Evolutionary conservation across 2,888 invertebrate species (phyloP).

Genomic region (Lithophane semibrunnea): DNA sequence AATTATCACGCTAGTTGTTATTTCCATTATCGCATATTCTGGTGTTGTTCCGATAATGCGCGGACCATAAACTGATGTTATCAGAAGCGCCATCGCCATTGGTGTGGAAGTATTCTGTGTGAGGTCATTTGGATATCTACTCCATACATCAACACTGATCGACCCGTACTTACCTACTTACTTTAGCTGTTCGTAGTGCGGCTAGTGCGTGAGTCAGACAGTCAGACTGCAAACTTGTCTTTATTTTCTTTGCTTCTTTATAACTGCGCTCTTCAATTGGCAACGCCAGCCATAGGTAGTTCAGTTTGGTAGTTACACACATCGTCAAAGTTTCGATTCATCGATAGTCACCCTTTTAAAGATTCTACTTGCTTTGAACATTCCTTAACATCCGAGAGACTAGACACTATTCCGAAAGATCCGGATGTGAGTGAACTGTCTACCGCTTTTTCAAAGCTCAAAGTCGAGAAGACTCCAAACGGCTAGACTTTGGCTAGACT

Average conservation of each 20-base stretch:
- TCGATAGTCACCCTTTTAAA: not conserved
- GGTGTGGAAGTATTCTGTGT: slow-evolving; percentile 9
- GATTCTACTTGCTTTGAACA: not conserved
- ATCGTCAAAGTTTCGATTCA: not conserved
- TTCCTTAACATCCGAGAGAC: not conserved
- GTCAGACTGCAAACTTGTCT: not conserved
- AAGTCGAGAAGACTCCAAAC: not conserved
- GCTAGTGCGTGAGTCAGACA: too few relatives aligned
- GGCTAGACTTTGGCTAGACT: slow-evolving; percentile 11
- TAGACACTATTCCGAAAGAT: not conserved
- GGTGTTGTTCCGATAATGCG: slow-evolving; percentile 29
- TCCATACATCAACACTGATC: slow-evolving; percentile 14
- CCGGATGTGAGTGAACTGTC: not conserved
- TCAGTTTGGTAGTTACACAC: too few relatives aligned
- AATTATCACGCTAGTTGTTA: slow-evolving; percentile 25
- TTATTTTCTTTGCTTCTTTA: not conserved
- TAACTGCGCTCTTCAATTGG: not conserved
- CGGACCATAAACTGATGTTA: slow-evolving; percentile 25
- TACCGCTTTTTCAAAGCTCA: not conserved
- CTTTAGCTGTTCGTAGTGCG: not conserved
- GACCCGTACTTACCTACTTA: too few relatives aligned
- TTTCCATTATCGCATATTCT: slow-evolving; percentile 29
- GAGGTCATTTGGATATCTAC: slow-evolving; percentile 15
- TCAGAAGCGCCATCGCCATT: slow-evolving; percentile 13
- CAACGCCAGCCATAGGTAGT: not conserved